Percentiles rank a stretch among this genome's conserved stretches.
Conservation (phyloP, 2,888 invertebrate species). For the Zonitis immaculata region DNA sequence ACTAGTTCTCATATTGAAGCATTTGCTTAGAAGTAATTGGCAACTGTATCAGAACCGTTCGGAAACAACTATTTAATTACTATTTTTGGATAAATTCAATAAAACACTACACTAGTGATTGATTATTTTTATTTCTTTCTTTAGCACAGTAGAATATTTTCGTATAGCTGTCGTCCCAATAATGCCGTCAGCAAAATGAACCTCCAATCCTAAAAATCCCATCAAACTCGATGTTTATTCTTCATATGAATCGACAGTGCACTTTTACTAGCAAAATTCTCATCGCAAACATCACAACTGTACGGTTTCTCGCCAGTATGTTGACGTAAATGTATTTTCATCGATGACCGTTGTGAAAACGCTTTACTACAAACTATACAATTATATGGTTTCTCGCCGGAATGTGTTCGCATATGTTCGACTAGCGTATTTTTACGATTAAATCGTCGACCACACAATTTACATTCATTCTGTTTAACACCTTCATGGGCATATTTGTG, state of each 20-base stretch:
- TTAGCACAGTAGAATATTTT: too few relatives aligned
- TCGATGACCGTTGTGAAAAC: slow-evolving; percentile 38
- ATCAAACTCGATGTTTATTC: slow-evolving; percentile 21
- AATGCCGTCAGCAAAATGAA: too few relatives aligned
- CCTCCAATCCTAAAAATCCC: too few relatives aligned
- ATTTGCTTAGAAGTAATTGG: too few relatives aligned
- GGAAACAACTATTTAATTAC: too few relatives aligned
- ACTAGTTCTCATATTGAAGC: too few relatives aligned
- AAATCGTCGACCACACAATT: slow-evolving; percentile 45
- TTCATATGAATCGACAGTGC: slow-evolving; percentile 32
- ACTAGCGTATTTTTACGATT: slow-evolving; percentile 42
- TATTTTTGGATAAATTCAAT: too few relatives aligned
- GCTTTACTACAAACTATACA: slow-evolving; percentile 37
- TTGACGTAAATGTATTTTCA: slow-evolving; percentile 35
- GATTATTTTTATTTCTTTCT: too few relatives aligned
- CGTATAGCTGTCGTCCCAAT: too few relatives aligned
- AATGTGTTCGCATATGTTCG: slow-evolving; percentile 45
- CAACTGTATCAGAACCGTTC: too few relatives aligned
- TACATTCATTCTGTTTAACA: slow-evolving; percentile 38
- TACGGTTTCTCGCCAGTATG: slow-evolving; percentile 39
- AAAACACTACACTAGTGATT: too few relatives aligned
- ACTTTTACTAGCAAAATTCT: slow-evolving; percentile 35
- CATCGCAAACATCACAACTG: slow-evolving; percentile 32
- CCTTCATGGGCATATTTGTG: slow-evolving; percentile 47
- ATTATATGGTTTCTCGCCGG: slow-evolving; percentile 42